Evolutionary conservation across 2,113 vertebrate genomes (phyloP).

Genomic region (Spilogale gracilis): DNA sequence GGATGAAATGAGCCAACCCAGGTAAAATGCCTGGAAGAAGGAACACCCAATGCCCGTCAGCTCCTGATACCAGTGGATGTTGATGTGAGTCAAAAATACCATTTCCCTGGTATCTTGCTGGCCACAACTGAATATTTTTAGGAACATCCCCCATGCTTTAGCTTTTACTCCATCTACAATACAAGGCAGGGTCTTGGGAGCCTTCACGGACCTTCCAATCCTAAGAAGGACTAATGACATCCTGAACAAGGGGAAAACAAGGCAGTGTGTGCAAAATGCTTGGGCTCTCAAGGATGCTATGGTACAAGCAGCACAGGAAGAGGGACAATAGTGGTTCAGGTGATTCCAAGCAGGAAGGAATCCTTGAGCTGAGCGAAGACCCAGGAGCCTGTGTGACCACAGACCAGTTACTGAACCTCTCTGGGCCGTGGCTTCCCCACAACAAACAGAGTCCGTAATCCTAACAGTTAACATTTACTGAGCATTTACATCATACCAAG

Average conservation of each 20-base stretch:
- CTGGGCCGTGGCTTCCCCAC: not conserved
- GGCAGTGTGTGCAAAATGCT: no score
- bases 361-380: not conserved
- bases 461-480: not conserved
- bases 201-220: not conserved
- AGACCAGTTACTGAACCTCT: not conserved
- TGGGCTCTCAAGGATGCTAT: not conserved
- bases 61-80: not conserved
- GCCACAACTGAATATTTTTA: no score
- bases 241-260: not conserved
- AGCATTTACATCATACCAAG: not conserved
- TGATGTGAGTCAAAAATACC: accelerated
- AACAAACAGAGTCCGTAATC: not conserved
- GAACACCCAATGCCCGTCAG: not conserved
- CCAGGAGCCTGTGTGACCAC: not conserved
- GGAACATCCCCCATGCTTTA: not conserved
- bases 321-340: not conserved
- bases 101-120: not conserved
- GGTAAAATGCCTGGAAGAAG: accelerated
- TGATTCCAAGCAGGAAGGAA: not conserved
- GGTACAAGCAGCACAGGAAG: not conserved
- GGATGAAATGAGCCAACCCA: not conserved
- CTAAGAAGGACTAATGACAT: not conserved
- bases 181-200: no score
- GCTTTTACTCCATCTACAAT: accelerated